Percentiles rank a stretch among this genome's conserved stretches.
phyloP scores from a whole-genome alignment of 35 echinoderm and acorn worm species.

The Patiria miniata region DNA sequence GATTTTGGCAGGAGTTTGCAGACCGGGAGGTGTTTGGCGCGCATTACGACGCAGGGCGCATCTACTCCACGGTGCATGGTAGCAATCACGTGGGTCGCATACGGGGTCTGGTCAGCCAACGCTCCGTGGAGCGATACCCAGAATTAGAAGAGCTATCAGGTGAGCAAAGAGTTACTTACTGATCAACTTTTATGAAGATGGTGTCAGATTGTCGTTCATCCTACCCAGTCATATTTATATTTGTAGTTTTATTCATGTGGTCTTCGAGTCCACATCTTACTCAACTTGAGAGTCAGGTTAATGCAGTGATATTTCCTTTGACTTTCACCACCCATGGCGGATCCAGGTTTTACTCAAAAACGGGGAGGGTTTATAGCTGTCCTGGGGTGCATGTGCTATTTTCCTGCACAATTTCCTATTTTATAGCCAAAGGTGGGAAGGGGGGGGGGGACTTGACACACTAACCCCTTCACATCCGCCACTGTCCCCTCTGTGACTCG shows the following conservation, averaged over 20 bases:
- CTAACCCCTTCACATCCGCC: too few species aligned
- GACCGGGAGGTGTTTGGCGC: constrained; percentile 49
- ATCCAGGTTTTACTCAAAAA: too few species aligned
- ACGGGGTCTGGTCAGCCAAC: constrained; percentile 32
- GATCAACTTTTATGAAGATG: not conserved
- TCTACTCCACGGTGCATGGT: not conserved
- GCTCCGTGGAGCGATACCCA: constrained; percentile 38
- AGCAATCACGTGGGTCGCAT: not conserved
- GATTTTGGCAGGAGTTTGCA: not conserved
- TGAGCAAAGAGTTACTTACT: not conserved
- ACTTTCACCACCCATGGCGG: too few species aligned
- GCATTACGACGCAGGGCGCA: constrained; percentile 79
- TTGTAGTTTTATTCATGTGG: not conserved
- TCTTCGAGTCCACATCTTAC: not conserved
- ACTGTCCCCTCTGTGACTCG: too few species aligned
- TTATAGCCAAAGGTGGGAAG: too few species aligned
- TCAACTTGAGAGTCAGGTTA: not conserved
- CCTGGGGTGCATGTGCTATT: too few species aligned
- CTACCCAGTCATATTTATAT: not conserved
- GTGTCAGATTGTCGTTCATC: not conserved
- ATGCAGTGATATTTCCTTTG: too few species aligned
- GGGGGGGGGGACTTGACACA: too few species aligned
- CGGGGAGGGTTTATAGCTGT: too few species aligned
- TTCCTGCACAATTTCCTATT: too few species aligned
- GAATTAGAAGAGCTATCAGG: constrained; percentile 62